Evolutionary conservation across 1,140 invertebrate species (phyloP), one percentile per base, ranked within the genome.

Genomic region (Drosophila tani): DNA sequence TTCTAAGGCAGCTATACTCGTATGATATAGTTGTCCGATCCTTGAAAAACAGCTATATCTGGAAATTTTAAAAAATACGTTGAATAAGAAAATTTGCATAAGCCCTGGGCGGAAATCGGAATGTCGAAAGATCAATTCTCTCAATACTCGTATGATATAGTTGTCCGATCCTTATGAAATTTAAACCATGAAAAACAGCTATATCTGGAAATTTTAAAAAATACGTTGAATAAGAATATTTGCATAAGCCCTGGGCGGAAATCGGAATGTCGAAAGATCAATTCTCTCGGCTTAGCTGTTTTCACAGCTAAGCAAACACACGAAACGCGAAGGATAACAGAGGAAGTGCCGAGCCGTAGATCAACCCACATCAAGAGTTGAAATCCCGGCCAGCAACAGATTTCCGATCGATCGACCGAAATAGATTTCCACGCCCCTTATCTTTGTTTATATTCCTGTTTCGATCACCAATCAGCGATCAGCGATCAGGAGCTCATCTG

Each of bases 231-330:
- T 6, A 29, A 29, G 27, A 27, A 87, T 87, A 87, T 87, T 87
- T 84, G 77, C 83, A 88, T 87, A 75, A 83, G 51, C 53, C 82
- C 53, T 70, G 21, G 58, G 69, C 76, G 68, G 73, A 82, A 82
- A 83, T 47, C 35, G 65, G 17, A 80, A 38, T 45, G 29, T 43
- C 40, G 11, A 47, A 32, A 68, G 46, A 47, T 57, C 29, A 15
- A 40, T 51, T 41, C 43, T 12, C 15, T 2, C n/a, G 51, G 32
- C 19, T 29, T 75, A 85, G 69, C 75, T 56, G 74, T 75, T 75
- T 79, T 60, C 56, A 76, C 79, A 79, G 83, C 83, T 87, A 87
- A 77, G n/a, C 71, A 79, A 82, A 87, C 59, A 86, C 49, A 63
- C 17, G 12, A 45, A n/a, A 15, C 12, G 24, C 24, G 15, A 49